phyloP scores from a whole-genome alignment of 2,888 invertebrate genomes.

The Troilus luridus region DNA sequence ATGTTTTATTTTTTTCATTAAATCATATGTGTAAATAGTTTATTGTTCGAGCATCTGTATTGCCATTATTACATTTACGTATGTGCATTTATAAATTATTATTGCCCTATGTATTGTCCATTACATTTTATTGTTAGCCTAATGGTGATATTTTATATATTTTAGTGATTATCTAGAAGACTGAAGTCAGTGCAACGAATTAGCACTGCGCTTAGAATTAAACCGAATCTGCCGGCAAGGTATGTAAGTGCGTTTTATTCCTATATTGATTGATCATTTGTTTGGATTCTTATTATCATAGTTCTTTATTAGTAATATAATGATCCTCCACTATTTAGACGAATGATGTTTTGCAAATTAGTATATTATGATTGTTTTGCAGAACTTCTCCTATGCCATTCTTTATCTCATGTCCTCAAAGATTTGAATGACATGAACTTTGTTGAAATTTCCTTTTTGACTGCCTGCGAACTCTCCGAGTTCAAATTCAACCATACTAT shows the following conservation, averaged over 20 bases:
- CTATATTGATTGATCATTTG: background rate
- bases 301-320: background rate
- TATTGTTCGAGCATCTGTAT: conserved; percentile 24
- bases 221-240: background rate
- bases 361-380: background rate
- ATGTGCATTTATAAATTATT: background rate
- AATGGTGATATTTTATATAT: background rate
- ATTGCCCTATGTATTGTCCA: background rate
- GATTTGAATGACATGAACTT: background rate
- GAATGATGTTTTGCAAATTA: background rate
- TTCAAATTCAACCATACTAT: background rate
- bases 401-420: background rate
- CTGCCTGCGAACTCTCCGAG: background rate
- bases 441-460: background rate
- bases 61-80: conserved; percentile 18
- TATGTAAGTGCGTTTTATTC: background rate
- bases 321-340: background rate
- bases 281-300: background rate
- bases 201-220: background rate
- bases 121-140: background rate
- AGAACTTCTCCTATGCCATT: background rate
- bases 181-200: background rate
- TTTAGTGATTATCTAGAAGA: background rate
- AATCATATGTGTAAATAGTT: conserved; percentile 38
- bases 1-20: background rate